Evolutionary conservation across 1,140 invertebrate species (phyloP), one percentile per base, ranked within the genome.

Genomic region (Polypedilum vanderplanki): DNA sequence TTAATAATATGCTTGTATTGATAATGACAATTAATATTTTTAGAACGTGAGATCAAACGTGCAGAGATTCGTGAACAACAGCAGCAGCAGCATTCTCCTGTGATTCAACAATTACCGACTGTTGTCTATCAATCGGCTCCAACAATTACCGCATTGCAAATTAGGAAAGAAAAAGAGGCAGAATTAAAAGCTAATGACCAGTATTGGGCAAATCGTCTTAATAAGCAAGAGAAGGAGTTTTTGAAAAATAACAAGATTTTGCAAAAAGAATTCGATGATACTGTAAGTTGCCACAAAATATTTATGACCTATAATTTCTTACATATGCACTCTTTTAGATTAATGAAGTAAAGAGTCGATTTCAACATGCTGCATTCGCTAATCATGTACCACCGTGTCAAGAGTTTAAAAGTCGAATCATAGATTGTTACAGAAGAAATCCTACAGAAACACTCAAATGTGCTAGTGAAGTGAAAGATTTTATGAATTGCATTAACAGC

Each of bases 391-490:
- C 83, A n/a, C 85, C 85, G 33, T 87, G 86, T 74, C 77, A 82
- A 41, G 80, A 83, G 10, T 80, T 82, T 18, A 86, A 83, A 75
- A 79, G 83, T 7, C 82, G 84, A 79, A 80, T 87, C 4, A 77
- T 86, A 3, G 82, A 85, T 75, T 87, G 86, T 75, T 87, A 85
- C 76, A 82, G 85, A 74, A 81, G 84, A 0, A 76, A 87, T 84
- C 85, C 85, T 64, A 82, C 80, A 18, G 83, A 87, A 78, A 85
- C 82, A 17, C 76, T 87, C 0, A 84, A 84, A 57, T 87, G 86
- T 81, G 80, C 84, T 3, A 79, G 80, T 73, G 79, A 86, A 75
- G 85, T 87, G 1, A 77, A 84, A 70, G 80, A 85, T 75, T 87
- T 87, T 77, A 81, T 80, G 33, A 82, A 82, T 76, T 87, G 86